These are phyloP conservation scores for Spilarctia lutea DNA, from an alignment of 2,888 invertebrate species.

Conservation along the genomic window DNA sequence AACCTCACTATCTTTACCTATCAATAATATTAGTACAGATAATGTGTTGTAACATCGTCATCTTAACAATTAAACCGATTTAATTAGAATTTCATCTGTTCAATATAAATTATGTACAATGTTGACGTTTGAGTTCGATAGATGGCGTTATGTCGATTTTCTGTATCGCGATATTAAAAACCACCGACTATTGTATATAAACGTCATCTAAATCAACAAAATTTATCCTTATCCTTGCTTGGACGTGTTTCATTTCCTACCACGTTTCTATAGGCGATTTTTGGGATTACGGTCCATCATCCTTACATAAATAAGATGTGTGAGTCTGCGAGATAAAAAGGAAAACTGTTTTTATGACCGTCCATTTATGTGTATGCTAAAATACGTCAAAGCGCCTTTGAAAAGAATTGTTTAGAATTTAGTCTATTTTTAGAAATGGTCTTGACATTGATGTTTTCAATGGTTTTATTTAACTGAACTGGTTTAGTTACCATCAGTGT, in stretches of 20 bases:
- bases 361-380: not conserved
- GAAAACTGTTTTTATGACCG: not conserved
- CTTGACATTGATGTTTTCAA: constrained; percentile 1
- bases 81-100: not conserved
- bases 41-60: not conserved
- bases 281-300: too few relatives aligned
- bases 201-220: too few relatives aligned
- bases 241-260: too few relatives aligned
- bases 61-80: not conserved
- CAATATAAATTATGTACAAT: too few relatives aligned
- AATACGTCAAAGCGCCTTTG: not conserved
- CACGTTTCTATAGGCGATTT: too few relatives aligned
- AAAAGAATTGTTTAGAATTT: not conserved
- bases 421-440: not conserved
- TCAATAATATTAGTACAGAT: too few relatives aligned
- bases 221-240: too few relatives aligned
- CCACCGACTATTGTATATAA: too few relatives aligned
- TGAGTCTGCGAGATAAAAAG: not conserved
- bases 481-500: not conserved
- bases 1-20: too few relatives aligned
- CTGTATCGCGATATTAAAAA: too few relatives aligned
- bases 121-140: too few relatives aligned
- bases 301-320: not conserved
- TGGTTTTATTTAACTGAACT: not conserved
- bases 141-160: too few relatives aligned